Evolutionary conservation across 2,888 invertebrate species (phyloP), one percentile per base, ranked within the genome.

Genomic region (Xestia ashworthii): DNA sequence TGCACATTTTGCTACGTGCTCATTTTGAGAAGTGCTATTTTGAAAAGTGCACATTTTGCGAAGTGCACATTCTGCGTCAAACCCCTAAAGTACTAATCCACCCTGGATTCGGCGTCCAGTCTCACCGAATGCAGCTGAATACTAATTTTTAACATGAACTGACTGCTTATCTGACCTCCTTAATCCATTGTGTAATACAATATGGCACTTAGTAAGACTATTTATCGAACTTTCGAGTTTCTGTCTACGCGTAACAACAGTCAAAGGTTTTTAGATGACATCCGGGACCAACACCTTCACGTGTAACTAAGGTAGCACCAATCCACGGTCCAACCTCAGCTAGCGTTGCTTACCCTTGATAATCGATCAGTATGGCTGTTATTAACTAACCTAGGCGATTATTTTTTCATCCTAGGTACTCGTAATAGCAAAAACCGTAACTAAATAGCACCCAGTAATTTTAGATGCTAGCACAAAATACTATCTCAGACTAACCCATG

Each of bases 361-460:
- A 19, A 11, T 62, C 14, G 62, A 38, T 9, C 19, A 38, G 19
- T 19, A 0, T 1, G 9, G 62, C 38, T 62, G 3, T 60, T 60
- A 62, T 38, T n/a, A 5, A 67, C 50, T 32, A 48, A 9, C 8
- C 3, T 50, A 22, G 22, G 22, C 1, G 0, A 5, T n/a, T 22
- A 6, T 19, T 41, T 14, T 14, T 46, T 16, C 14, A n/a, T n/a
- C 25, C 1, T 44, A 55, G 12, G n/a, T 16, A n/a, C n/a, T n/a
- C n/a, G n/a, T n/a, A 38, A 1, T 11, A 58, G 65, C 50, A 65
- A 74, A 80, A 70, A 74, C 80, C 32, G 22, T 38, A 19, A 19
- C 81, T 1, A 80, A 81, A 74, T 80, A 3, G 2, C 58, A 74
- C 65, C 53, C 50, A 46, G 19, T 69, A 6, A 81, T 60, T 80